phyloP scores from a whole-genome alignment of 2,113 vertebrate species.

The Gymnogyps californianus region DNA sequence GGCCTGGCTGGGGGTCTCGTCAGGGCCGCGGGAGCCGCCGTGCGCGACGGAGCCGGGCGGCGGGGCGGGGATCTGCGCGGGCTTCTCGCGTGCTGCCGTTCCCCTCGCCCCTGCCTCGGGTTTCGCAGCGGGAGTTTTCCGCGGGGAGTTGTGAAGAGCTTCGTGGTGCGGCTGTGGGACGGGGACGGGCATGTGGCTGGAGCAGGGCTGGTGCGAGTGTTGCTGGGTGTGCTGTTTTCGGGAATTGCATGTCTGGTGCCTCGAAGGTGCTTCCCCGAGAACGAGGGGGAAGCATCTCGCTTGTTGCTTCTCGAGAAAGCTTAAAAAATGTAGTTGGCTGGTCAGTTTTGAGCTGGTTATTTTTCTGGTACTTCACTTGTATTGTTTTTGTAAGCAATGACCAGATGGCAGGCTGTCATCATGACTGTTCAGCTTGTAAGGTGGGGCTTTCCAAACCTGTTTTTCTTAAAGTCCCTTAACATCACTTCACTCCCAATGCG shows the following conservation, averaged over 20 bases:
- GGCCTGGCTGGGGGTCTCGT: neutral
- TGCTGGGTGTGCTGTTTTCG: accelerated
- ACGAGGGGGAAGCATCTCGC: too few species aligned
- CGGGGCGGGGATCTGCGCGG: too few species aligned
- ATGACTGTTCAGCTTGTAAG: neutral
- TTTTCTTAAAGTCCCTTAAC: neutral
- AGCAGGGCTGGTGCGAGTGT: neutral
- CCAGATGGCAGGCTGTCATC: neutral
- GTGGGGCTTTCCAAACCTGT: neutral
- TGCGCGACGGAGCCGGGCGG: too few species aligned
- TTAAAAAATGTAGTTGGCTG: accelerated
- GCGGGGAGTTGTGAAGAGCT: neutral
- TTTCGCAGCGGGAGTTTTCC: neutral
- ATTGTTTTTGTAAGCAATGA: accelerated
- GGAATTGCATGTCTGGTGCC: accelerated
- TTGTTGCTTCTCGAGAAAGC: neutral
- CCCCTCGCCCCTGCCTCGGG: neutral
- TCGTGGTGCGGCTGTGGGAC: neutral
- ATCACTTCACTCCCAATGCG: accelerated
- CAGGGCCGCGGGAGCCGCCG: neutral
- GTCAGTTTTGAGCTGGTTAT: neutral
- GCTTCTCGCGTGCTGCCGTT: neutral
- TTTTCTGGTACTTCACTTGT: neutral
- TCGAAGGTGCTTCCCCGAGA: neutral
- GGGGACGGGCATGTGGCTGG: neutral